Conservation (phyloP, 2,888 invertebrate genomes). For the Euplagia quadripunctaria region DNA sequence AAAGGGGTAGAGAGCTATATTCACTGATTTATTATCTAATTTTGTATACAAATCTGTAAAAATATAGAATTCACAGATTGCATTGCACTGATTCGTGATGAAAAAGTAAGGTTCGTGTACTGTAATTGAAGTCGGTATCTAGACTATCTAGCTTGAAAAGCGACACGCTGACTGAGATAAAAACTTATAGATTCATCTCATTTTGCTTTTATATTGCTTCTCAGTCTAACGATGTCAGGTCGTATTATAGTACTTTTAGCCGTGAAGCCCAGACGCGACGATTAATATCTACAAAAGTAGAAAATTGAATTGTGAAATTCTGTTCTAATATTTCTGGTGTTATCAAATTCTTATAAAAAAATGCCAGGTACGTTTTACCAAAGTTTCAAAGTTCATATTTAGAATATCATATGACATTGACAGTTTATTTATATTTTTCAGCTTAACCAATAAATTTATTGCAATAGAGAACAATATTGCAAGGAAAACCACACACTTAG, state of each 20-base stretch:
- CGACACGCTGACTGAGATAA: too few relatives aligned
- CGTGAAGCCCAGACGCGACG: neutral
- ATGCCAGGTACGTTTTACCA: neutral
- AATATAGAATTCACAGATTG: neutral
- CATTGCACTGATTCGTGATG: too few relatives aligned
- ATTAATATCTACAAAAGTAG: too few relatives aligned
- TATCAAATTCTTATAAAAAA: neutral
- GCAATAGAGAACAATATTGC: constrained; percentile 1
- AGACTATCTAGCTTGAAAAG: too few relatives aligned
- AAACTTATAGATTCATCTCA: neutral
- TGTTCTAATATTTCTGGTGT: neutral
- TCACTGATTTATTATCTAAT: neutral
- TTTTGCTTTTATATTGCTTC: neutral
- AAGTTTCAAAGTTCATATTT: constrained; percentile 1
- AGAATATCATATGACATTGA: neutral
- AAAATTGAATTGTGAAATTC: neutral
- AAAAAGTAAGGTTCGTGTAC: too few relatives aligned
- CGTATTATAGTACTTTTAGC: neutral
- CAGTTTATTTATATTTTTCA: neutral
- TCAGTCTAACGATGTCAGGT: neutral
- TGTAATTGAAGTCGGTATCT: too few relatives aligned
- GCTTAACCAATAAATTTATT: neutral
- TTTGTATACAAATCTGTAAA: neutral
- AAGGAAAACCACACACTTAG: constrained; percentile 20
- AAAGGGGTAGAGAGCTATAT: neutral